Percentiles rank a stretch among this genome's conserved stretches.
Evolutionary conservation across 2,888 invertebrate genomes (phyloP).

Genomic region (Artemia sinica): DNA sequence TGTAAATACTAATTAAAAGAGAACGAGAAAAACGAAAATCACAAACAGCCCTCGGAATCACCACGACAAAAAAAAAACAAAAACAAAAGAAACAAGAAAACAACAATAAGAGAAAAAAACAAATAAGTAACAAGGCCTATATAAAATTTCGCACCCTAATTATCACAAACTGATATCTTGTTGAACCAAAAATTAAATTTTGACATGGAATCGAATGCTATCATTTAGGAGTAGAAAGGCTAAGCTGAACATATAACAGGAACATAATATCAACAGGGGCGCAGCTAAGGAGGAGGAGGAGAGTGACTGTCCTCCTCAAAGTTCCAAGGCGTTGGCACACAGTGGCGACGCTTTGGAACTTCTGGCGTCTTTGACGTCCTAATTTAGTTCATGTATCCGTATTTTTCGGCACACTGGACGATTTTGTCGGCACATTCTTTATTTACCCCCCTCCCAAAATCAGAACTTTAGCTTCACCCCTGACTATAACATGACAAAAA

Average conservation of each 20-base stretch:
- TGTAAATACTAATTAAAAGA: not conserved
- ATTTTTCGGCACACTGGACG: too few species aligned
- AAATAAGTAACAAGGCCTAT: slow-evolving; percentile 5
- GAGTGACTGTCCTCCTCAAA: not conserved
- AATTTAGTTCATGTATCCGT: too few species aligned
- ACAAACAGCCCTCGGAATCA: not conserved
- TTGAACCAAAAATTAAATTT: not conserved
- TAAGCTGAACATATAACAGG: too few species aligned
- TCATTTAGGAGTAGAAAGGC: too few species aligned
- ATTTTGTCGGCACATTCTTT: too few species aligned
- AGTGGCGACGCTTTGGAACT: not conserved
- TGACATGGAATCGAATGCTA: slow-evolving; percentile 5
- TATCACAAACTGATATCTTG: not conserved
- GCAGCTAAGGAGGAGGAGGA: not conserved
- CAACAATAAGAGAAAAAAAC: not conserved
- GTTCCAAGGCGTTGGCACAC: not conserved
- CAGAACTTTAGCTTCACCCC: too few species aligned
- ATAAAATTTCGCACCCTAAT: not conserved
- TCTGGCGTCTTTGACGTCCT: not conserved
- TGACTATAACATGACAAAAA: too few species aligned
- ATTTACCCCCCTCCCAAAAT: too few species aligned
- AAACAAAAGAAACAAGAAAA: slow-evolving; percentile 1
- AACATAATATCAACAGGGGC: not conserved
- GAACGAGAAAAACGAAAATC: not conserved
- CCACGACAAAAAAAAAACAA: not conserved